Evolutionary conservation across 2,888 invertebrate species (phyloP).

Genomic region (Megaustenia siamemsis): DNA sequence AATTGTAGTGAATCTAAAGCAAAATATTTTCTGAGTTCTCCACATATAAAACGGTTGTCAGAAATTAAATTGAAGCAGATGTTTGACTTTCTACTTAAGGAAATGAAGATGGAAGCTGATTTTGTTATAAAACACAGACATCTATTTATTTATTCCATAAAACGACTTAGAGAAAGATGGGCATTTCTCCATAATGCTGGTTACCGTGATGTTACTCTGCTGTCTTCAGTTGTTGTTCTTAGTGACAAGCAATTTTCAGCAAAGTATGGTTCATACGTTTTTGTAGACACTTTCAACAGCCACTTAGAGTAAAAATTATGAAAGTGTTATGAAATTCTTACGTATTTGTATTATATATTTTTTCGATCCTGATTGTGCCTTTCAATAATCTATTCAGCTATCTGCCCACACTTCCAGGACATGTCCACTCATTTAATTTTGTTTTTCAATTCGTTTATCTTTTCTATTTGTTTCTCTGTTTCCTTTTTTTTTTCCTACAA

Average conservation of each 20-base stretch:
- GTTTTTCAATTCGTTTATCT: neutral
- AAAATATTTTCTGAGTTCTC: neutral
- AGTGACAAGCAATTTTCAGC: conserved; percentile 5
- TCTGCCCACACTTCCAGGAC: neutral
- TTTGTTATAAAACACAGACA: neutral
- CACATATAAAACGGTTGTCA: neutral
- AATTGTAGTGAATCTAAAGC: conserved; percentile 5
- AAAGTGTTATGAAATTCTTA: no score
- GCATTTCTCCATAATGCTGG: conserved; percentile 2
- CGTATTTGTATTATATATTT: no score
- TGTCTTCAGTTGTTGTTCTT: neutral
- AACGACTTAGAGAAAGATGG: conserved; percentile 33
- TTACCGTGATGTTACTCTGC: conserved; percentile 3
- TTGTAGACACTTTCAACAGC: conserved; percentile 27
- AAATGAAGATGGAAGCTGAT: neutral
- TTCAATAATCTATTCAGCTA: no score
- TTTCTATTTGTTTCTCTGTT: no score
- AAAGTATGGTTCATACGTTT: conserved; percentile 27
- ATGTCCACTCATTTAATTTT: neutral
- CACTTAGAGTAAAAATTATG: neutral
- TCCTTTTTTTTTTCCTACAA: neutral
- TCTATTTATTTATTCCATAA: conserved; percentile 5
- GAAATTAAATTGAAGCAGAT: conserved; percentile 22
- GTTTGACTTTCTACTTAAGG: conserved; percentile 13
- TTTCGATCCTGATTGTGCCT: no score